phyloP scores from a whole-genome alignment of 2,888 invertebrate genomes.

The Torymus texanus region DNA sequence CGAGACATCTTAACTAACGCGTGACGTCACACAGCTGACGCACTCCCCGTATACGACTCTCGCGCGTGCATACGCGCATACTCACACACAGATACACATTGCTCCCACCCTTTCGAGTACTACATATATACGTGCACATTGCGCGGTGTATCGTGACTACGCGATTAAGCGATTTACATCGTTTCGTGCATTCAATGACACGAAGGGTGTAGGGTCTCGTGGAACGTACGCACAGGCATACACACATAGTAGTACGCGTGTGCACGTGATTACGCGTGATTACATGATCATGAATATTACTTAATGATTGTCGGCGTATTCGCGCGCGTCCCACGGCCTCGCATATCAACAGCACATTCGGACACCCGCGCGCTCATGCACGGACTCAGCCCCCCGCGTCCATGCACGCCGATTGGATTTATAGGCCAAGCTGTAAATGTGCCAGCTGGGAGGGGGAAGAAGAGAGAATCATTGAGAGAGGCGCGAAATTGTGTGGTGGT shows the following conservation, averaged over 20 bases:
- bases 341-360: constrained; percentile 20
- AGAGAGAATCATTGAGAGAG: not conserved
- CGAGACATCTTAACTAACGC: not conserved
- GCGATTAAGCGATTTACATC: constrained; percentile 53
- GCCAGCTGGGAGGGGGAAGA: not conserved
- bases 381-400: not conserved
- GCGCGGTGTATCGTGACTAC: not conserved
- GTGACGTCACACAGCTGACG: not conserved
- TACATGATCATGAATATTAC: constrained; percentile 53
- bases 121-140: not conserved
- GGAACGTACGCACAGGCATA: no score
- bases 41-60: not conserved
- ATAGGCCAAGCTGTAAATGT: not conserved
- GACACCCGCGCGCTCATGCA: not conserved
- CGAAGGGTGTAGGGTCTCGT: not conserved
- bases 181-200: constrained; percentile 36
- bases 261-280: constrained; percentile 31
- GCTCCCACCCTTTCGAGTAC: not conserved
- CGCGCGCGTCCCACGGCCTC: constrained; percentile 9
- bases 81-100: not conserved
- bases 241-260: not conserved
- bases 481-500: no score
- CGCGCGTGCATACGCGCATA: no score
- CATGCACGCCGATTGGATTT: constrained; percentile 27
- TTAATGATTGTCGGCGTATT: constrained; percentile 49